Percentiles rank a stretch among this genome's conserved stretches.
These are phyloP conservation scores for Temnothorax unifasciatus DNA, from an alignment of 2,888 invertebrate species.

Conservation along the genomic window DNA sequence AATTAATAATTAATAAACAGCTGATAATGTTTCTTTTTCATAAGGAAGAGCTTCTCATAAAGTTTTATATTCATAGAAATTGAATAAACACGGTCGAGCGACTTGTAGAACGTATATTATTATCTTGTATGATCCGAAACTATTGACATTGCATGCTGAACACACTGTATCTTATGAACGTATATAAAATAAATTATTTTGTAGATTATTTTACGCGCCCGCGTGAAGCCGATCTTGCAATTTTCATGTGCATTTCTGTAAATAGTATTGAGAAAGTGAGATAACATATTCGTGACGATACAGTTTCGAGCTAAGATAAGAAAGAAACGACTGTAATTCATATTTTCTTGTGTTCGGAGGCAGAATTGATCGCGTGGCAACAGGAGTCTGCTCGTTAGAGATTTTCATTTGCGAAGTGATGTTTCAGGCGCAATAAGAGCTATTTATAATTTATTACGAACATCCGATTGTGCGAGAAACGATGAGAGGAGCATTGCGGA, in stretches of 20 bases:
- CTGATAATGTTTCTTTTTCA: constrained; percentile 29
- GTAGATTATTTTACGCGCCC: constrained; percentile 68
- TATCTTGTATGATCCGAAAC: constrained; percentile 52
- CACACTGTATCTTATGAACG: constrained; percentile 49
- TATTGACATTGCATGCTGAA: constrained; percentile 45
- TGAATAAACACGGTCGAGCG: constrained; percentile 28
- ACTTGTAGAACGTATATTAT: constrained; percentile 51
- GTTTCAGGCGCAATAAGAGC: constrained; percentile 73
- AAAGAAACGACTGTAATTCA: background rate
- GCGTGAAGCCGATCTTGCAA: constrained; percentile 66
- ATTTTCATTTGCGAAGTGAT: constrained; percentile 69
- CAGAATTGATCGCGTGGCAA: constrained; percentile 51
- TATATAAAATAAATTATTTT: constrained; percentile 71
- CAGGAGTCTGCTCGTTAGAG: constrained; percentile 62
- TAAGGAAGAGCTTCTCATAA: constrained; percentile 37
- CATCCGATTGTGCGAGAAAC: constrained; percentile 66
- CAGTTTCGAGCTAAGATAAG: constrained; percentile 25
- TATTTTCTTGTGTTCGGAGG: constrained; percentile 49
- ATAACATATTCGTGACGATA: constrained; percentile 31
- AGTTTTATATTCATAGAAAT: constrained; percentile 58
- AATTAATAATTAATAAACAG: constrained; percentile 11
- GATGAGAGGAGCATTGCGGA: constrained; percentile 49
- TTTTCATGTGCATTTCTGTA: constrained; percentile 81
- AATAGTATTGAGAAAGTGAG: constrained; percentile 73
- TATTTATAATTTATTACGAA: constrained; percentile 84